Conservation (phyloP, 37 sponge, comb jelly and placozoan species). For the Halichondria panicea region DNA sequence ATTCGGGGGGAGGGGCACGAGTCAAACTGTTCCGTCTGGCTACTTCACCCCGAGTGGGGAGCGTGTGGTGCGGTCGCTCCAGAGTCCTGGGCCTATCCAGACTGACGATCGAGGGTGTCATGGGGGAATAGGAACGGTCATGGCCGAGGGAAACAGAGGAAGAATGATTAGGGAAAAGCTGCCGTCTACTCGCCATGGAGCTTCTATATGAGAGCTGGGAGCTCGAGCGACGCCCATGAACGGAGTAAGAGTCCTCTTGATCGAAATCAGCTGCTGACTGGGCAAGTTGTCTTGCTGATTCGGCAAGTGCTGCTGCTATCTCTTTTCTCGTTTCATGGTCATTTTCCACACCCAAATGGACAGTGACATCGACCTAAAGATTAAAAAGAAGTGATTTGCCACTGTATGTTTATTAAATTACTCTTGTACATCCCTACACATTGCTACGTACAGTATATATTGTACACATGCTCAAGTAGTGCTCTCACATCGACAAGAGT, state of each 20-base stretch:
- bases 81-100: conserved; percentile 13
- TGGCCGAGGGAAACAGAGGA: conserved; percentile 1
- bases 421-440: too few species aligned
- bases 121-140: conserved; percentile 5
- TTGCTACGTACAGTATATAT: too few species aligned
- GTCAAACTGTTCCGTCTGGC: neutral
- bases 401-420: too few species aligned
- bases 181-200: too few species aligned
- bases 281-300: conserved; percentile 77
- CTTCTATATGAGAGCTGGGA: neutral
- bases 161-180: neutral
- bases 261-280: conserved; percentile 73
- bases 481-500: conserved; percentile 24
- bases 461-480: too few species aligned
- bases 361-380: conserved; percentile 57
- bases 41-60: neutral
- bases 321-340: conserved; percentile 27
- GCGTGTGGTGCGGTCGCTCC: conserved; percentile 15
- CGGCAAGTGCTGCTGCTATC: conserved; percentile 76
- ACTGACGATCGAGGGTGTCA: neutral
- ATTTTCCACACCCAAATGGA: conserved; percentile 29
- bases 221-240: neutral
- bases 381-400: too few species aligned
- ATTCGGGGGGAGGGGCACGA: neutral
- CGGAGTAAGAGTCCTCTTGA: conserved; percentile 19